A percentile compares a stretch with the other conserved stretches of the same genome.
Evolutionary conservation across 2,797 vertebrate genomes (phyloP).

Genomic region (Ctenochaetus hawaiiensis): DNA sequence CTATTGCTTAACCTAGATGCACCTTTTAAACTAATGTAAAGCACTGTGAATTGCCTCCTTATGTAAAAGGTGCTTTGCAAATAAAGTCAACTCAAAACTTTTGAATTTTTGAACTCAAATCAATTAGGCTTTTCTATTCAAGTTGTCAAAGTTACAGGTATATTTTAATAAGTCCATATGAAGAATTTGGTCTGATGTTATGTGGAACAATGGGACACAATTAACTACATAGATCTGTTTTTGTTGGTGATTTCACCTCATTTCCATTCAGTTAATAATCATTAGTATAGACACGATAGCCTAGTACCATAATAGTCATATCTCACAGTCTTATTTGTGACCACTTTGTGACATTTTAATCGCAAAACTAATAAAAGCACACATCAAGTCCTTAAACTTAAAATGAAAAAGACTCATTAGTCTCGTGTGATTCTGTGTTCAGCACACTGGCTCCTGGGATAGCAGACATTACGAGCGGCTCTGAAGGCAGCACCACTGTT

Average conservation of each 20-base stretch:
- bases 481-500: slow-evolving; percentile 64
- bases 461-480: slow-evolving; percentile 31
- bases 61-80: background rate
- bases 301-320: background rate
- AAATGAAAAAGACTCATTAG: background rate
- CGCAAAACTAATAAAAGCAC: background rate
- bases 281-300: background rate
- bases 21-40: background rate
- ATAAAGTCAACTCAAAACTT: background rate
- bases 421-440: background rate
- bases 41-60: background rate
- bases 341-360: background rate
- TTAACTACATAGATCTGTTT: background rate
- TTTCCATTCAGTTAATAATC: background rate
- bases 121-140: background rate
- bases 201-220: background rate
- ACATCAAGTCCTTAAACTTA: background rate
- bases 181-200: too few species aligned
- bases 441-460: background rate
- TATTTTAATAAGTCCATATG: background rate
- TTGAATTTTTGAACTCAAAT: too few species aligned
- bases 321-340: background rate
- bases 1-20: too few species aligned
- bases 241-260: background rate
- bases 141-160: too few species aligned